Evolutionary conservation across 2,888 invertebrate genomes (phyloP).

Genomic region (Hofmannophila pseudospretella): DNA sequence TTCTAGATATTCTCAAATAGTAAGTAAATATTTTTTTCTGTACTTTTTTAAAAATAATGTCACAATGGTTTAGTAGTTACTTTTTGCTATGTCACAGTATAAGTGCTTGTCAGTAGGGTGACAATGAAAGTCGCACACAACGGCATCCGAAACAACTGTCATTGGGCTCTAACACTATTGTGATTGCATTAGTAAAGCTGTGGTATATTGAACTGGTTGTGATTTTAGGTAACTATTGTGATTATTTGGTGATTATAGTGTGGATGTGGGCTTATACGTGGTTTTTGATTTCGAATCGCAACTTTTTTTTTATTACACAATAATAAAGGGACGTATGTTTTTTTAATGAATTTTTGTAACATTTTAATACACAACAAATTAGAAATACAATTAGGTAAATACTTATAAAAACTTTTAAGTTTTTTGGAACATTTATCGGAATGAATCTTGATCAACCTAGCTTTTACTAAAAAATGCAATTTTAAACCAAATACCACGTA

Average conservation of each 20-base stretch:
- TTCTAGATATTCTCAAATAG: too few species aligned
- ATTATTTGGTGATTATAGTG: constrained; percentile 65
- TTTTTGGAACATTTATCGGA: too few species aligned
- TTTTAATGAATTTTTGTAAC: too few species aligned
- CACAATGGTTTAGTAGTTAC: too few species aligned
- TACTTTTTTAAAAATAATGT: too few species aligned
- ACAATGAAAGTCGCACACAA: constrained; percentile 30
- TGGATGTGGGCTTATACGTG: constrained; percentile 26
- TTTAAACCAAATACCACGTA: neutral
- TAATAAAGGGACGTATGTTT: too few species aligned
- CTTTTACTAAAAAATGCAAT: too few species aligned
- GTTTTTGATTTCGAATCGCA: constrained; percentile 2
- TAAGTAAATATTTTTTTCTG: too few species aligned
- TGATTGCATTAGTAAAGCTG: constrained; percentile 73
- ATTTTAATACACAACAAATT: too few species aligned
- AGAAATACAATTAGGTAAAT: too few species aligned
- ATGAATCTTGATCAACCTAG: too few species aligned
- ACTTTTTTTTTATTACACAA: neutral
- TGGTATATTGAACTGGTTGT: constrained; percentile 71
- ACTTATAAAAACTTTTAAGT: too few species aligned
- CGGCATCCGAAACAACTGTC: constrained; percentile 26
- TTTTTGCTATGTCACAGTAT: constrained; percentile 10
- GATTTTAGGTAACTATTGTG: constrained; percentile 76
- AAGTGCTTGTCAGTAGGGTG: constrained; percentile 10
- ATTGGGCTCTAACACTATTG: constrained; percentile 45